Evolutionary conservation across 2,113 vertebrate species (phyloP).

Genomic region (Gavialis gangeticus): DNA sequence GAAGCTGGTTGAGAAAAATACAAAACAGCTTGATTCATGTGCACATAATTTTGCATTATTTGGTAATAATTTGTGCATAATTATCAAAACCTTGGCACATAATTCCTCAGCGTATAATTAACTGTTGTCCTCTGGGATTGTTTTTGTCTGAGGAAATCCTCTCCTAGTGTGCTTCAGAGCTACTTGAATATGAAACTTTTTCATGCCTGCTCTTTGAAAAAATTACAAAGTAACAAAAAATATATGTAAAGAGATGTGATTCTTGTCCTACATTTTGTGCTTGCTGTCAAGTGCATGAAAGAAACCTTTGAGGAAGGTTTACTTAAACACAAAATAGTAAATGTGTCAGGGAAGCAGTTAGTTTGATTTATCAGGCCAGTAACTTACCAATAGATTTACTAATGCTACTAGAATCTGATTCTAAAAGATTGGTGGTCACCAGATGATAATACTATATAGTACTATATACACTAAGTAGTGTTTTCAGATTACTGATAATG

Average conservation of each 20-base stretch:
- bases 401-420: not conserved
- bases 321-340: not conserved
- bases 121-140: not conserved
- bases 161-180: not conserved
- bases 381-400: not conserved
- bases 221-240: not conserved
- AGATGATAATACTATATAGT: not conserved
- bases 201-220: not conserved
- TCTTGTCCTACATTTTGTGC: not conserved
- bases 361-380: not conserved
- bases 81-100: not conserved
- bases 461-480: accelerated
- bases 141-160: not conserved
- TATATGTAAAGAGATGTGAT: not conserved
- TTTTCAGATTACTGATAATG: not conserved
- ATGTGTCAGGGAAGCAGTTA: not conserved
- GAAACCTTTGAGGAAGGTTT: not conserved
- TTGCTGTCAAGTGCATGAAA: not conserved
- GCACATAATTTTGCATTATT: not conserved
- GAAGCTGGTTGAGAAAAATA: not conserved
- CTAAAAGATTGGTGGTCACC: not conserved
- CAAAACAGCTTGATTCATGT: not conserved
- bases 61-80: not conserved
- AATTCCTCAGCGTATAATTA: not conserved
- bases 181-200: not conserved